Percentiles rank a stretch among this genome's conserved stretches.
These are phyloP conservation scores for Turdus rufiventris DNA, from an alignment of 2,113 vertebrate genomes.

Conservation along the genomic window DNA sequence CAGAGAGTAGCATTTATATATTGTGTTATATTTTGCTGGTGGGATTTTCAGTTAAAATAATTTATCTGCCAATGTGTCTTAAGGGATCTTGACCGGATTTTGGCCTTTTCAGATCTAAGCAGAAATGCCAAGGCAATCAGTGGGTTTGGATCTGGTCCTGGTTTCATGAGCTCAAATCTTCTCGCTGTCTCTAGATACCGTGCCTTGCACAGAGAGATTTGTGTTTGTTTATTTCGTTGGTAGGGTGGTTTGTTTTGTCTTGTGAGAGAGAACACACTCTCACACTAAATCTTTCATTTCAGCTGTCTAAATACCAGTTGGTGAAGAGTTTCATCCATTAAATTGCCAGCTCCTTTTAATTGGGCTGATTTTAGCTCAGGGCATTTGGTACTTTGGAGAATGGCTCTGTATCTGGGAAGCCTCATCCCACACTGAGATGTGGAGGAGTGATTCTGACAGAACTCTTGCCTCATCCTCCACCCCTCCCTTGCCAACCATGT, in stretches of 20 bases:
- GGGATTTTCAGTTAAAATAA: neutral
- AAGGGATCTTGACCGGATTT: neutral
- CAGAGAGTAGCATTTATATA: neutral
- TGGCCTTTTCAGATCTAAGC: neutral
- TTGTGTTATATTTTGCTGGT: neutral
- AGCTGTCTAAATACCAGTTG: conserved; percentile 14
- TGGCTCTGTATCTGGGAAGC: neutral
- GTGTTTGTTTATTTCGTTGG: neutral
- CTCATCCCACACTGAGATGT: conserved; percentile 11
- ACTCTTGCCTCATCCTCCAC: conserved; percentile 47
- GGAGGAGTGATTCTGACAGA: conserved; percentile 43
- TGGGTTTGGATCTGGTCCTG: neutral
- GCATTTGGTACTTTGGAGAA: neutral
- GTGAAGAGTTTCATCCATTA: neutral
- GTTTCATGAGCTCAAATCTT: neutral
- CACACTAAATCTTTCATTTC: conserved; percentile 2
- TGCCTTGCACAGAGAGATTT: neutral
- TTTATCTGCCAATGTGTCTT: neutral
- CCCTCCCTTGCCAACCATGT: conserved; percentile 26
- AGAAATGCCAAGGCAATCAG: neutral
- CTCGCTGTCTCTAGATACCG: neutral
- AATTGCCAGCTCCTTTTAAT: neutral
- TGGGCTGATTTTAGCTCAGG: conserved; percentile 10
- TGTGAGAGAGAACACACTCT: neutral
- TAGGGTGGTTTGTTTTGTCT: neutral